phyloP scores from a whole-genome alignment of 2,113 vertebrate species.

The Ammodytes dubius region DNA sequence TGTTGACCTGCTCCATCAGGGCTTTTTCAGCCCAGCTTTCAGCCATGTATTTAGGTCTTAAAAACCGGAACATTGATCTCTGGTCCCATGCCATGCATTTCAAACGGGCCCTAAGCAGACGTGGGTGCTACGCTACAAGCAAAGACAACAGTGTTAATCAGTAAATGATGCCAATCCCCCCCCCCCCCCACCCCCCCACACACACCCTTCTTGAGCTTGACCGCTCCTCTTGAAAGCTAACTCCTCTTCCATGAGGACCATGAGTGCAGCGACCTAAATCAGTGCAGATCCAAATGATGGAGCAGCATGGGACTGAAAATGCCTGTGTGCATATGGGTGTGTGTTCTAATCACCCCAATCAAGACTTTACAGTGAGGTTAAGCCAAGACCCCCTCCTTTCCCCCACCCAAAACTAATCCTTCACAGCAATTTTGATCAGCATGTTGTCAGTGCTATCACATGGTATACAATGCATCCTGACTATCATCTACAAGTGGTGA shows the following conservation, averaged over 20 bases:
- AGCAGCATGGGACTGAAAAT: constrained; percentile 32
- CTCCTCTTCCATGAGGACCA: constrained; percentile 54
- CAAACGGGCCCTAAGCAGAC: constrained; percentile 44
- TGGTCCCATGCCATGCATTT: constrained; percentile 58
- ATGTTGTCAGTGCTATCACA: constrained; percentile 55
- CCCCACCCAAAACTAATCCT: constrained; percentile 57
- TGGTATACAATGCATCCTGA: background rate
- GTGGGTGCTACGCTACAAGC: constrained; percentile 40
- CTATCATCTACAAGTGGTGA: background rate
- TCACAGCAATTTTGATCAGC: constrained; percentile 60
- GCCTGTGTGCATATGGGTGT: constrained; percentile 49
- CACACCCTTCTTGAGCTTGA: constrained; percentile 5
- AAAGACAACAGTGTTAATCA: constrained; percentile 61
- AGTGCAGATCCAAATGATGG: constrained; percentile 43
- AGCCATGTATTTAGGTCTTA: constrained; percentile 67
- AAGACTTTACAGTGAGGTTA: constrained; percentile 62
- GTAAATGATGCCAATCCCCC: constrained; percentile 3
- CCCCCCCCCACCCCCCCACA: too few relatives aligned
- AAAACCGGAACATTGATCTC: constrained; percentile 63
- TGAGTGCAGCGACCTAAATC: constrained; percentile 71
- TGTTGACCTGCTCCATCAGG: constrained; percentile 68
- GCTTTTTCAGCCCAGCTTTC: constrained; percentile 70
- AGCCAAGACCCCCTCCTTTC: constrained; percentile 34
- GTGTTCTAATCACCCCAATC: constrained; percentile 75
- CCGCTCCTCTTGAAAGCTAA: constrained; percentile 61